Evolutionary conservation across 2,113 vertebrate genomes (phyloP), one percentile per base, ranked within the genome.

Genomic region (Hyperoodon ampullatus): DNA sequence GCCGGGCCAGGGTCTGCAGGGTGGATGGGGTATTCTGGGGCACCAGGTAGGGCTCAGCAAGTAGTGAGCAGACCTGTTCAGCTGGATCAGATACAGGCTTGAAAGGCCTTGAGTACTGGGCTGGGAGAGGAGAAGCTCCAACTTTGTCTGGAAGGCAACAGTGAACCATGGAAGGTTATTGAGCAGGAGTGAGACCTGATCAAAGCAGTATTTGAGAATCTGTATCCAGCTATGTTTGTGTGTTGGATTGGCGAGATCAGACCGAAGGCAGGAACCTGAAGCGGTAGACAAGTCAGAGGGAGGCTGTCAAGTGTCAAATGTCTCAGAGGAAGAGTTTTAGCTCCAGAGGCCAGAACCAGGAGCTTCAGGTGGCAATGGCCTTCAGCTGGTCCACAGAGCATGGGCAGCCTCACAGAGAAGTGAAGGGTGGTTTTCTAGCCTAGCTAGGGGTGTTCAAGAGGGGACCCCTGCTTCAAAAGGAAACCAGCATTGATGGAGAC

Each of bases 71-170:
- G 84, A 88, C 58, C 55, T 66, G 21, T 93, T 86, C 39, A 47
- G 71, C 85, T 94, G 85, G 82, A 80, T 94, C 74, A 75, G 61
- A 82, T n/a, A 78, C 61, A 30, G 35, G 82, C 30, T 90, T 87
- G 90, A 72, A 74, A 74, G 65, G 44, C 39, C 23, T 42, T 14
- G 53, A 42, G 19, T 75, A 26, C 35, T 1, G n/a, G 70, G 28
- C 33, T 74, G 47, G 28, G 71, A 61, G 53, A 83, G 95, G 39
- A 83, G 95, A 42, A 55, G 65, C 24, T 65, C 18, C 28, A 11
- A 5, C 70, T 75, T 71, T 61, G 65, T 84, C 60, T 1, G 33
- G 55, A 86, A 94, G 94, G 75, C 47, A 87, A 28, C 1, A 19
- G 95, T 63, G 68, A 92, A 5, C 68, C 70, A n/a, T 16, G 39